Base-by-base conservation (phyloP, 64 coral and sea anemone genomes). In the Stichodactyla mertensii region DNA sequence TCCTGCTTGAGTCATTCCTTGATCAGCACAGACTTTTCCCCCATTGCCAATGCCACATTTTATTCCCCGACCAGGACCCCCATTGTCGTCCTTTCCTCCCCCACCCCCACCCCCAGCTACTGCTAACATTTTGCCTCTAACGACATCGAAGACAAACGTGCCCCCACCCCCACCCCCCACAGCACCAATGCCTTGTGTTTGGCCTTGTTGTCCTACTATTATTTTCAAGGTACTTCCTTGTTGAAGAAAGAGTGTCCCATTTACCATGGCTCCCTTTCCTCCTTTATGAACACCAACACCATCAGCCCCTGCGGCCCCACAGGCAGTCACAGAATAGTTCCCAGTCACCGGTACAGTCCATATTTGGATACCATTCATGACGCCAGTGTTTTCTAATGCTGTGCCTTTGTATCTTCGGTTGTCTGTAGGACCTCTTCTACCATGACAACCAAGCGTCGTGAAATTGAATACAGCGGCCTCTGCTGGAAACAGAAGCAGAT, bases 81-180 rank as follows among this genome's bases (percentile, higher is more conserved):
- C 77, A 52, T 86, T 24, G 18, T 70, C 60, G 19, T 86, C 16
- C n/a, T 79, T 2, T 1, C 64, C 77, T 20, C 82, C 83, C 15
- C 93, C 89, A 77, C 93, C 93, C 59, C 93, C 93, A 77, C 93
- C 93, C 54, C 93, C 93, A 71, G 86, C 93, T 18, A 91, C 78
- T 26, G 87, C 87, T 78, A 92, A 87, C 54, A 86, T 82, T 54
- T 55, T 52, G 78, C 27, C 77, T 7, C n/a, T 27, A 52, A 12
- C 67, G 27, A 13, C 28, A 36, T 77, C 57, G 64, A 84, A 82
- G 31, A 94, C n/a, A 86, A 91, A 94, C 70, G 89, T 87, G 18
- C 86, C 93, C 0, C 93, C 93, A 79, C 93, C 89, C 4, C 93
- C 89, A 89, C 86, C 82, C 23, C 93, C 89, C 15, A 55, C 16